Conservation (phyloP, 1,140 invertebrate species). For the Drosophila nigromelanica region DNA sequence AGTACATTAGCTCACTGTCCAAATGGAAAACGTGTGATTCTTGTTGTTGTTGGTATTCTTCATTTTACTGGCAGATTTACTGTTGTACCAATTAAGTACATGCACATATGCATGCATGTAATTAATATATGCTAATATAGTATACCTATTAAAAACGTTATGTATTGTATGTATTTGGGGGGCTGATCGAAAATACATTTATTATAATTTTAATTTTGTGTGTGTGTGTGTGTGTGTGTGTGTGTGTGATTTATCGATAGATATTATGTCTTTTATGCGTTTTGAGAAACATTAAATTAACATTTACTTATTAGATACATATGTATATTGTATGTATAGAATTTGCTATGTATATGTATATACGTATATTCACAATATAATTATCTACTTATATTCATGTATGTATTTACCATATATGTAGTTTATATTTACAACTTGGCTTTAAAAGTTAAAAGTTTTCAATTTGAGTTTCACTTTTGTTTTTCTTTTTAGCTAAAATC, state of each 20-base stretch:
- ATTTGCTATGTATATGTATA: conserved; percentile 22
- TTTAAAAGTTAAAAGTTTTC: conserved; percentile 47
- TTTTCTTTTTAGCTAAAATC: conserved; percentile 80
- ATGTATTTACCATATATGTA: conserved; percentile 16
- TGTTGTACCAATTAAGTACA: conserved; percentile 61
- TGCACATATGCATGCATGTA: conserved; percentile 21
- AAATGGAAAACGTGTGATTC: conserved; percentile 82
- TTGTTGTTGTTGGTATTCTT: conserved; percentile 66
- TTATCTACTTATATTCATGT: conserved; percentile 26
- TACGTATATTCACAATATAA: conserved; percentile 36
- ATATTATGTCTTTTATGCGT: conserved; percentile 73
- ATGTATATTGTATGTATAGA: neutral
- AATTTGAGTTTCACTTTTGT: conserved; percentile 56
- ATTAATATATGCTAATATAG: conserved; percentile 40
- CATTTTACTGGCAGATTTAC: conserved; percentile 76
- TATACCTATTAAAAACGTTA: conserved; percentile 54
- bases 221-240: conserved; percentile 11
- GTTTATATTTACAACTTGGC: conserved; percentile 37
- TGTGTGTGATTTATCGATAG: conserved; percentile 18
- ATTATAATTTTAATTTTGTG: neutral
- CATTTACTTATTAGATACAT: conserved; percentile 29
- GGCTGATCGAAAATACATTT: conserved; percentile 9
- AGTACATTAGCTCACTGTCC: conserved; percentile 79
- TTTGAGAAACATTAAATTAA: conserved; percentile 67
- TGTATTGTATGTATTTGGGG: conserved; percentile 20